Base-by-base conservation (phyloP, 92 coral and sea anemone species). In the Palythoa grandiflora region DNA sequence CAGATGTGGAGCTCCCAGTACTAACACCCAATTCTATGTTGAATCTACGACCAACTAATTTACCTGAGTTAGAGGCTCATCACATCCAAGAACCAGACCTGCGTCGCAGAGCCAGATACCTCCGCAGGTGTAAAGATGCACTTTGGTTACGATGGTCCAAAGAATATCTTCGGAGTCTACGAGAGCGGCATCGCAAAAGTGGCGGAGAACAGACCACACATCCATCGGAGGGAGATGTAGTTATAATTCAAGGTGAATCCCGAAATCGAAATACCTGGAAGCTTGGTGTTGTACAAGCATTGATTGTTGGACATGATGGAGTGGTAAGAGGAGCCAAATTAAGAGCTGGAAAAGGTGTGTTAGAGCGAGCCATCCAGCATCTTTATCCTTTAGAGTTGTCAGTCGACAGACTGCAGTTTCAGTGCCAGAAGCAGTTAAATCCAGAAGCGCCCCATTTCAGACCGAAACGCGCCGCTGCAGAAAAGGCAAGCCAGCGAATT, bases 1-100 rank as follows among this genome's bases (percentile, higher is more conserved):
- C 60, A 84, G 87, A 68, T 38, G 87, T 70, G 21, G 78, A 84
- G 78, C 28, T 84, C 50, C 87, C 87, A 68, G 60, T 84, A 11
- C 63, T 84, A 8, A 68, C 60, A 28, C 87, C 87, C 15, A 68
- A 77, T 39, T 84, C 78, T 84, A 84, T 84, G 87, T 60, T 71
- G 78, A 75, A 84, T 77, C 78, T 70, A 35, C 66, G 78, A 51
- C 65, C 78, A 70, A 68, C 9, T 20, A 55, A 84, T 19, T 7
- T 17, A 65, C 71, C 17, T 55, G 61, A 55, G 61, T 55, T 55
- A 55, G 61, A 55, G 17, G 61, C 61, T 55, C 17, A 55, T 15
- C 17, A 55, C 61, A 55, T 55, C 17, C 61, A 55, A 55, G 61
- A 55, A 55, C 61, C 61, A 55, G 61, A 55, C 61, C 61, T 55